Evolutionary conservation across 2,888 invertebrate genomes (phyloP).

Genomic region (Cataglyphis livida): DNA sequence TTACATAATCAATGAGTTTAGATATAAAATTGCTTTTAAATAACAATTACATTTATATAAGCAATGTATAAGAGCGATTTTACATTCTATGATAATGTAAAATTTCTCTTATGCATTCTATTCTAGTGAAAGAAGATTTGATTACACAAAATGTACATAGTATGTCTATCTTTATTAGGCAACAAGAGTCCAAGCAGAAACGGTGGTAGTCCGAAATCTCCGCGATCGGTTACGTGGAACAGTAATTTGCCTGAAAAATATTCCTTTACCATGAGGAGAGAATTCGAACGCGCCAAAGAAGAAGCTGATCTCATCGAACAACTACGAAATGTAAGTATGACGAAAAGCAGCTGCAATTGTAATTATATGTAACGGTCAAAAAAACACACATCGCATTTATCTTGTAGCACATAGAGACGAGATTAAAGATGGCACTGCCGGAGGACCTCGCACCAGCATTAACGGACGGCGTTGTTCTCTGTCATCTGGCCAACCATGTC

Average conservation of each 20-base stretch:
- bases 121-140: not conserved
- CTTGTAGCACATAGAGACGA: constrained; percentile 93
- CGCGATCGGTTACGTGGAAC: constrained; percentile 90
- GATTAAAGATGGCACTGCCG: constrained; percentile 96
- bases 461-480: constrained; percentile 96
- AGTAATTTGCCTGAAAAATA: constrained; percentile 92
- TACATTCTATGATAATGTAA: not conserved
- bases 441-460: constrained; percentile 94
- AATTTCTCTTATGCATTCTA: constrained; percentile 40
- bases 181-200: constrained; percentile 80
- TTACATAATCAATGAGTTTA: not conserved
- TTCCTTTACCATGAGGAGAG: constrained; percentile 96
- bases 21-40: not conserved
- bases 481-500: constrained; percentile 97
- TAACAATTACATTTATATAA: not conserved
- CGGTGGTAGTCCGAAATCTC: constrained; percentile 81
- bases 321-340: constrained; percentile 90
- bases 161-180: constrained; percentile 64
- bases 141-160: constrained; percentile 16
- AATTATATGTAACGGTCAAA: not conserved
- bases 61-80: constrained; percentile 44
- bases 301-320: constrained; percentile 94
- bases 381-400: not conserved
- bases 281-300: constrained; percentile 96
- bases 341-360: not conserved